Evolutionary conservation across 1,140 invertebrate species (phyloP).

Genomic region (Heliconius eleuchia): DNA sequence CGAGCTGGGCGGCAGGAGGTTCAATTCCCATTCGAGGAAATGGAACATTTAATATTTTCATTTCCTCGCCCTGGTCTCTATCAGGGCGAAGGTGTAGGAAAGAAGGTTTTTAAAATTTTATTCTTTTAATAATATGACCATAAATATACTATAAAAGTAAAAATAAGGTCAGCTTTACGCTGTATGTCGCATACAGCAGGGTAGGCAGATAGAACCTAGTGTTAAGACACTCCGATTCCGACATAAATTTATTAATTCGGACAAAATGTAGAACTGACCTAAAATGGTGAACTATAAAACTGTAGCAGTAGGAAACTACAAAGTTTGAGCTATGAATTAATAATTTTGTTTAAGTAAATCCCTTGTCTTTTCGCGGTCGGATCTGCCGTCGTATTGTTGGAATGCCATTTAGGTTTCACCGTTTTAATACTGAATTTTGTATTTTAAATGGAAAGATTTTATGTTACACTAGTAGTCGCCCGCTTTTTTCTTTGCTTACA

Average conservation of each 20-base stretch:
- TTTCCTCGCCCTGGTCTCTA: too few species aligned
- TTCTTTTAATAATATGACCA: too few species aligned
- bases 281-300: conserved; percentile 21
- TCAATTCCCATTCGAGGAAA: too few species aligned
- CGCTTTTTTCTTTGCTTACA: too few species aligned
- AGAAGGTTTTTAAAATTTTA: too few species aligned
- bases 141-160: too few species aligned
- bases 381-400: not conserved
- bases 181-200: not conserved
- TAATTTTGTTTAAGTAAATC: conserved; percentile 38
- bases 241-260: not conserved
- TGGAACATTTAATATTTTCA: too few species aligned
- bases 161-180: not conserved
- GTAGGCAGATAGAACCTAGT: not conserved
- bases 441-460: not conserved
- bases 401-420: not conserved
- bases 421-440: not conserved
- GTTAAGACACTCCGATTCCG: not conserved
- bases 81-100: too few species aligned
- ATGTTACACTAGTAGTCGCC: too few species aligned
- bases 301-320: conserved; percentile 16
- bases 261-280: conserved; percentile 10
- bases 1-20: too few species aligned
- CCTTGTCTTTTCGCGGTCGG: conserved; percentile 20
- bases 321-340: conserved; percentile 41